A percentile compares a stretch with the other conserved stretches of the same genome.
phyloP scores from a whole-genome alignment of 2,888 invertebrate genomes.

The Petrophora chlorosata region DNA sequence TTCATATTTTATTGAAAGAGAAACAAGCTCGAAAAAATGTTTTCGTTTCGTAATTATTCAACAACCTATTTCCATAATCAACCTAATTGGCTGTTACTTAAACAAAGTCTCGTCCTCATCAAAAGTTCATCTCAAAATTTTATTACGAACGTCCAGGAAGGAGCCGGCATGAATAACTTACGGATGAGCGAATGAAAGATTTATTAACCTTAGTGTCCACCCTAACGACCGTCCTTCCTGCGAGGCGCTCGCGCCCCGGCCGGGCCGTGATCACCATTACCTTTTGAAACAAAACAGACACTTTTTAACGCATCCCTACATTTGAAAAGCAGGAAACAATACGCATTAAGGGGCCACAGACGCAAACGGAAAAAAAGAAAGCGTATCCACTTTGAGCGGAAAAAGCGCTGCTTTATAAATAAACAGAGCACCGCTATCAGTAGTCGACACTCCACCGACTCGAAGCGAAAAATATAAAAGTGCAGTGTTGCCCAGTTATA shows the following conservation, averaged over 20 bases:
- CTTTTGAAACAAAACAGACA: slow-evolving; percentile 53
- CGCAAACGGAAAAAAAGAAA: slow-evolving; percentile 54
- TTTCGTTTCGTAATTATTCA: slow-evolving; percentile 12
- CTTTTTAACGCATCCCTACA: slow-evolving; percentile 61
- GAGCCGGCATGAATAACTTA: slow-evolving; percentile 46
- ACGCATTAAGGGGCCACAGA: slow-evolving; percentile 50
- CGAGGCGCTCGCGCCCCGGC: too few species aligned
- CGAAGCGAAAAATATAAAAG: slow-evolving; percentile 73
- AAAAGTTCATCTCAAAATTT: slow-evolving; percentile 36
- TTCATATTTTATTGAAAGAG: too few species aligned
- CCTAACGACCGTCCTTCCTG: slow-evolving; percentile 50
- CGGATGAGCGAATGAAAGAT: slow-evolving; percentile 48
- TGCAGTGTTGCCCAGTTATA: slow-evolving; percentile 60
- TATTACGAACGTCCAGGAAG: slow-evolving; percentile 43
- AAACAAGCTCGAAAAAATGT: too few species aligned
- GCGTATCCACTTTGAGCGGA: slow-evolving; percentile 65
- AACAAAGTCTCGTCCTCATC: slow-evolving; percentile 32
- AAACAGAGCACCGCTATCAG: slow-evolving; percentile 77
- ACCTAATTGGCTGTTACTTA: slow-evolving; percentile 34
- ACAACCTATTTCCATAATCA: slow-evolving; percentile 11
- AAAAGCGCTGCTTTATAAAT: slow-evolving; percentile 78
- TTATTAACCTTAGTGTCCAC: slow-evolving; percentile 50
- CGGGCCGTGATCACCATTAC: slow-evolving; percentile 35
- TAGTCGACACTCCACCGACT: slow-evolving; percentile 77
- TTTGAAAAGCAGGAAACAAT: slow-evolving; percentile 61